phyloP scores from a whole-genome alignment of 2,797 vertebrate genomes.

The Astyanax mexicanus region DNA sequence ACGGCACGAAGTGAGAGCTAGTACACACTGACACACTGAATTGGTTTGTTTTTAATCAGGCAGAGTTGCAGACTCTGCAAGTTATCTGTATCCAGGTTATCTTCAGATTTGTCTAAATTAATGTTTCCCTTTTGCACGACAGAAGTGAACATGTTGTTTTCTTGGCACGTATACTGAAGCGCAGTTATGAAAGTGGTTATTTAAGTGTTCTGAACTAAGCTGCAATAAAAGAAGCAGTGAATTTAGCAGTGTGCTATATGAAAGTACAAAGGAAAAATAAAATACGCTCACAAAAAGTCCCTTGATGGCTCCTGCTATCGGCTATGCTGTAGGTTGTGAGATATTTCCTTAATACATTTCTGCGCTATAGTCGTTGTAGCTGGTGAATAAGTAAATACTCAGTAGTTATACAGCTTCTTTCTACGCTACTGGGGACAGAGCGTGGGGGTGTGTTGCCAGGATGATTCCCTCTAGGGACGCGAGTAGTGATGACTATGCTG shows the following conservation, averaged over 20 bases:
- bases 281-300: neutral
- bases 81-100: neutral
- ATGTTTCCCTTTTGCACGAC: neutral
- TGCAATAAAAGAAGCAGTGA: neutral
- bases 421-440: neutral
- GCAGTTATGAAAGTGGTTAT: neutral
- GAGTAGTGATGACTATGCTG: slow-evolving; percentile 66
- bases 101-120: neutral
- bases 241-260: neutral
- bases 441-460: neutral
- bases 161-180: neutral
- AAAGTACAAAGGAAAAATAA: neutral
- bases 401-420: neutral
- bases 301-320: neutral
- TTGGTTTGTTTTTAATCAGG: slow-evolving; percentile 18
- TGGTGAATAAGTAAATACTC: neutral
- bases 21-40: slow-evolving; percentile 17
- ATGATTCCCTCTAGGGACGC: slow-evolving; percentile 13
- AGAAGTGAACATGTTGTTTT: slow-evolving; percentile 15
- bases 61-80: neutral
- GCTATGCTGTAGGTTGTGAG: neutral
- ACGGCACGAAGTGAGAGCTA: neutral
- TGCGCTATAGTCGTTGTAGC: neutral
- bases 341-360: neutral
- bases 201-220: neutral